Base-by-base conservation (phyloP, 1,140 invertebrate genomes). In the Nixonia krombeini region DNA sequence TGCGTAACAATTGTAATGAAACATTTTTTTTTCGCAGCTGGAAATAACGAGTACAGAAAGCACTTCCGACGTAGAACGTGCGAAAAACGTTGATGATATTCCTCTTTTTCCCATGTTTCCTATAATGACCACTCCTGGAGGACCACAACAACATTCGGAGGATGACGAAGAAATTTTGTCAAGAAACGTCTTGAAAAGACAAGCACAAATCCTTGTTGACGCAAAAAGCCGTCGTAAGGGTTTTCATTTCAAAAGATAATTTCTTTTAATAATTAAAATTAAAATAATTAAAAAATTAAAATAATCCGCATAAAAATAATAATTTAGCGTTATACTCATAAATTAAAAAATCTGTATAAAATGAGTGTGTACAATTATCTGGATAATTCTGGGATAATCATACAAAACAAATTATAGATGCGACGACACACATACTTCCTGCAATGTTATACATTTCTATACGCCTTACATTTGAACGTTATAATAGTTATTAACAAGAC, bases 141-240 rank as follows among this genome's bases (percentile, higher is more conserved):
- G 61, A 40, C 69, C 45, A 21, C 37, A 55, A n/a, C 82, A 84
- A 84, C 88, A 83, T 10, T 90, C 91, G 0, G 92, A 93, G 45
- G 93, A 94, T 59, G 93, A 94, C 72, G 93, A 93, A 52, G 94
- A 95, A 76, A 90, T 94, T 33, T 91, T 93, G 0, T 91, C 93
- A 0, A 86, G 93, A 66, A 90, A 87, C 47, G 90, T 89, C 70
- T 81, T 96, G 25, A 95, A 95, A 82, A 85, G 92, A 57, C 93
- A 95, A 79, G 93, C 93, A 0, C 92, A 94, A 76, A 81, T 94
- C 3, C 91, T 94, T 17, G 89, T 95, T 9, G 94, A 95, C 78
- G 91, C 93, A 1, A 95, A 94, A 78, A 93, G 90, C 38, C 87
- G 93, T 35, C 87, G 91, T 46, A 93, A 93, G 83, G 90, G 89